Evolutionary conservation across 2,113 vertebrate genomes (phyloP), one percentile per base, ranked within the genome.

Genomic region (Paralichthys olivaceus): DNA sequence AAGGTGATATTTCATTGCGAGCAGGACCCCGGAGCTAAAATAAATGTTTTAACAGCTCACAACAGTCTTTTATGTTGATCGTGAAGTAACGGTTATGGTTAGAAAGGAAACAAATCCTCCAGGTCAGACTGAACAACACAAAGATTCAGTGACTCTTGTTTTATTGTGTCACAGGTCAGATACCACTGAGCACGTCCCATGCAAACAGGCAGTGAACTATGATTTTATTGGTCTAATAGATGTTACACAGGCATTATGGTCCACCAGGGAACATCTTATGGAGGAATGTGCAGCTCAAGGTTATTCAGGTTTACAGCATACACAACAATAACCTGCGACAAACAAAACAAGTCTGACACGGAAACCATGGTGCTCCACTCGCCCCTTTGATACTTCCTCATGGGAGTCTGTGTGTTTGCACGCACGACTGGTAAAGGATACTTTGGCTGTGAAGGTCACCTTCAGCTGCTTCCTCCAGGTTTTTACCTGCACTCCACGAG

Each of bases 361-460:
- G 75, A 84, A 87, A 89, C 64, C 37, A 13, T 64, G 13, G 8
- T 40, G 80, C 67, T 55, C 54, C 79, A 19, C 72, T 62, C 65
- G 69, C 59, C 76, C 56, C 77, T 89, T 76, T 85, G 56, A 57
- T 76, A 34, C 62, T 59, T 68, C 69, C 90, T 85, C 89, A 73
- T 63, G 92, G 92, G 92, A 91, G 74, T 85, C 83, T 87, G 78
- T 62, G 75, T 72, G 79, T 88, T 81, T 77, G 72, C 69, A 74
- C 64, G 57, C 80, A 67, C 22, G 47, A 20, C 77, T 78, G 71
- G 68, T 78, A 86, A 75, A 87, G 60, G 84, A 90, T 81, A 82
- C 81, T 77, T 72, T 85, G 45, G 66, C 84, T 73, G 82, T 84
- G 85, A 92, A 93, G 92, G 94, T 95, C 87, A 95, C 93, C 90